A percentile compares a stretch with the other conserved stretches of the same genome.
Conservation (phyloP, 2,113 vertebrate species). For the Atractosteus spatula region DNA sequence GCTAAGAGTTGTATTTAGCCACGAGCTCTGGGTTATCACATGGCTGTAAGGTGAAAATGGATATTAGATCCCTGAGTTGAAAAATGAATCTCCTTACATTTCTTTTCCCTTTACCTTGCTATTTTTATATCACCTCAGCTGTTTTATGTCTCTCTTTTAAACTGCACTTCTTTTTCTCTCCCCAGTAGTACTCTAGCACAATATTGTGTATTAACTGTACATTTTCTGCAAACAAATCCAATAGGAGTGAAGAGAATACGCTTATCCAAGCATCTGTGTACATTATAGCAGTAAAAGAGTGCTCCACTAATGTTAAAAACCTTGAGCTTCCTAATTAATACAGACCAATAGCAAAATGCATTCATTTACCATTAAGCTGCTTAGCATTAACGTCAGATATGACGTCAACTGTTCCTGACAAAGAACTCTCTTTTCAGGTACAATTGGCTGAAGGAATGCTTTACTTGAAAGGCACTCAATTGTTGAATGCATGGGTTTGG, state of each 20-base stretch:
- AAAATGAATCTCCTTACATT: too few relatives aligned
- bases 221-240: background rate
- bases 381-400: constrained; percentile 11
- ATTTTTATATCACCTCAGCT: background rate
- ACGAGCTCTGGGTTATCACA: too few relatives aligned
- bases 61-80: too few relatives aligned
- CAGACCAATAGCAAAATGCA: background rate
- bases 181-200: background rate
- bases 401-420: constrained; percentile 12
- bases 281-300: background rate
- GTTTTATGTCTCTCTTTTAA: background rate
- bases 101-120: background rate
- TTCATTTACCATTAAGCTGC: background rate
- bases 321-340: background rate
- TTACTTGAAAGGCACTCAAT: background rate
- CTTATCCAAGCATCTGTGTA: background rate
- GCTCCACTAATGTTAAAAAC: background rate
- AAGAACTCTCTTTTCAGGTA: constrained; percentile 12
- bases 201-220: constrained; percentile 1
- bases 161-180: too few relatives aligned
- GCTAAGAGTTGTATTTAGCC: too few relatives aligned
- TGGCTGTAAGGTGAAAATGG: too few relatives aligned
- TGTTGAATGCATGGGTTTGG: background rate
- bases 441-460: background rate
- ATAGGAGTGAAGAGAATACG: background rate